Percentiles rank a stretch among this genome's conserved stretches.
Evolutionary conservation across 2,888 invertebrate species (phyloP).

Genomic region (Watsonalla cultraria): DNA sequence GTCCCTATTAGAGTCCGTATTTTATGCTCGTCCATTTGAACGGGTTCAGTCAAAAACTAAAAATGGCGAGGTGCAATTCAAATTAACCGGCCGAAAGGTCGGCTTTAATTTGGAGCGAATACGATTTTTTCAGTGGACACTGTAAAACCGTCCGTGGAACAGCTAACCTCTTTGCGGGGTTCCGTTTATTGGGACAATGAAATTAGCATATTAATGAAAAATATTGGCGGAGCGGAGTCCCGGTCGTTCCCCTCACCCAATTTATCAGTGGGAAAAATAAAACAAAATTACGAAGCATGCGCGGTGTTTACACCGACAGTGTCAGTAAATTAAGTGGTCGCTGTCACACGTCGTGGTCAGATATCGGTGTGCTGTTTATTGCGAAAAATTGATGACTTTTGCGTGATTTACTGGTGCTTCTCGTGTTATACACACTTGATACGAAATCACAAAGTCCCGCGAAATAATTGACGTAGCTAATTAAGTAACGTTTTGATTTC

Average conservation of each 20-base stretch:
- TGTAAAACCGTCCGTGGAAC: conserved; percentile 62
- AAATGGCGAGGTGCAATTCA: conserved; percentile 66
- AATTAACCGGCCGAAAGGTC: conserved; percentile 63
- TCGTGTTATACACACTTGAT: neutral
- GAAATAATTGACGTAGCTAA: no score
- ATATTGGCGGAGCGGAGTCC: conserved; percentile 60
- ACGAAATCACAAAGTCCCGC: neutral
- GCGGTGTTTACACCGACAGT: conserved; percentile 25
- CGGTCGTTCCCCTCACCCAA: conserved; percentile 42
- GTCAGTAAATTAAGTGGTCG: conserved; percentile 35
- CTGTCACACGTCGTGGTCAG: conserved; percentile 24
- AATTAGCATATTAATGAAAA: conserved; percentile 78
- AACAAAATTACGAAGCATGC: conserved; percentile 43
- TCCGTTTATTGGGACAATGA: conserved; percentile 73
- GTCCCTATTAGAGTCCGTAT: conserved; percentile 34
- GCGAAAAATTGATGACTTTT: conserved; percentile 14
- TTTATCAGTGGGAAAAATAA: conserved; percentile 50
- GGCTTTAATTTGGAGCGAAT: conserved; percentile 43
- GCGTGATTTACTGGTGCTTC: conserved; percentile 13
- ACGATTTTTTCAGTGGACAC: conserved; percentile 66
- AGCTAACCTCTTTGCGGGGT: conserved; percentile 69
- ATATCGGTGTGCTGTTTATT: conserved; percentile 17
- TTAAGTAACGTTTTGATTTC: no score
- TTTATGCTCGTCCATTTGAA: conserved; percentile 42
- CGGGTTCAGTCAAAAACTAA: conserved; percentile 44